Conservation (phyloP, 2,113 vertebrate species). For the Balaeniceps rex region DNA sequence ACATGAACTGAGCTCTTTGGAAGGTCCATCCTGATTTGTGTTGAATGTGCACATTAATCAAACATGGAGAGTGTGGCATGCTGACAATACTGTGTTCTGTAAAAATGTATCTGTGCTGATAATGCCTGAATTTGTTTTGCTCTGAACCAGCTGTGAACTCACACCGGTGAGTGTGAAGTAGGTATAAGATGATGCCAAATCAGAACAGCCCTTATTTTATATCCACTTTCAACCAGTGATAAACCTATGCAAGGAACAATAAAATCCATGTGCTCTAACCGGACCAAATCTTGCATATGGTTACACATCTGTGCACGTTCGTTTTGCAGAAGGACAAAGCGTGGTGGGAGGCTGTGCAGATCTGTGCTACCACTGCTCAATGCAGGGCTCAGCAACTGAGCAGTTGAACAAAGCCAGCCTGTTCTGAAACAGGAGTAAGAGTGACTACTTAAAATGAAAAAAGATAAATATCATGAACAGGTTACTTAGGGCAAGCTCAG, state of each 20-base stretch:
- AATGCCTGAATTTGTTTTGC: slow-evolving; percentile 4
- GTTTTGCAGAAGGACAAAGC: background rate
- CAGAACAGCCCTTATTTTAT: background rate
- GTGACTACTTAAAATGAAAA: background rate
- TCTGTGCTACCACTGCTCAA: background rate
- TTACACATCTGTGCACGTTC: accelerated
- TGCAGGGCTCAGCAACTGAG: background rate
- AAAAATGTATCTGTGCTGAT: slow-evolving; percentile 23
- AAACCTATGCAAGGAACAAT: background rate
- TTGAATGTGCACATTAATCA: slow-evolving; percentile 39
- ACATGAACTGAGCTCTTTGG: background rate
- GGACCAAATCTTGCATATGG: background rate
- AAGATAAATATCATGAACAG: background rate
- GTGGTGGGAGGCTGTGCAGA: background rate
- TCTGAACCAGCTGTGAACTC: slow-evolving; percentile 7
- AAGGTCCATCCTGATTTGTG: background rate
- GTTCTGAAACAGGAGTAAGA: background rate
- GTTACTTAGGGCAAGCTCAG: background rate
- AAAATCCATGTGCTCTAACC: background rate
- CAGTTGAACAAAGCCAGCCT: background rate
- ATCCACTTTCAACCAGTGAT: background rate
- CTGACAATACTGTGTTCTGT: slow-evolving; percentile 28
- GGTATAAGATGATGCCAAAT: background rate
- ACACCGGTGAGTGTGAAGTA: background rate
- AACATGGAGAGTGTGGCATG: background rate